These are phyloP conservation scores for cattle (Bos taurus) DNA, from an alignment of 2,113 vertebrate genomes.

Conservation along the genomic window DNA sequence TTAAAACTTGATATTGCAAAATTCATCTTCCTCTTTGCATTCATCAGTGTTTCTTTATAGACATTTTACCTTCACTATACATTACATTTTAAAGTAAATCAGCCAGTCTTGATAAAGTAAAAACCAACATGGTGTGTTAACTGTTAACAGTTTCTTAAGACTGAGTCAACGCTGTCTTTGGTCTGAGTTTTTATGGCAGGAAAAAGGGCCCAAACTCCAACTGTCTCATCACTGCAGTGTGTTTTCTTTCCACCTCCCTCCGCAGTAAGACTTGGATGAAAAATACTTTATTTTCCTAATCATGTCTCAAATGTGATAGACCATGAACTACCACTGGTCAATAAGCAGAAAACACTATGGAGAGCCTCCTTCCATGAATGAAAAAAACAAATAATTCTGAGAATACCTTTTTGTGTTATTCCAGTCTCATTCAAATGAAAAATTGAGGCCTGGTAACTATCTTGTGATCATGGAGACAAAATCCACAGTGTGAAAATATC, in stretches of 20 bases:
- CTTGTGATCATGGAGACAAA: background rate
- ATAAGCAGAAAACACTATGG: background rate
- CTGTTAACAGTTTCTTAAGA: background rate
- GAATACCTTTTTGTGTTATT: background rate
- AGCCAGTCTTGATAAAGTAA: background rate
- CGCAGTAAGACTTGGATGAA: background rate
- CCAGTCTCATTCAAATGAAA: background rate
- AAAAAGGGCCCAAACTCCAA: background rate
- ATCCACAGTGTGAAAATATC: background rate
- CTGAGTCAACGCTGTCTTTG: background rate
- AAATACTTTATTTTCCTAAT: background rate
- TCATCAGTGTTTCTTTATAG: background rate
- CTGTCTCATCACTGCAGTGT: accelerated
- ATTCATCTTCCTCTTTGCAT: background rate
- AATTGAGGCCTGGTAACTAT: background rate
- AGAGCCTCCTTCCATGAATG: background rate
- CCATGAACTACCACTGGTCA: background rate
- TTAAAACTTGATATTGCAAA: background rate
- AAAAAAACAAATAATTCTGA: background rate
- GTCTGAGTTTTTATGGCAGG: background rate
- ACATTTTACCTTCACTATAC: background rate
- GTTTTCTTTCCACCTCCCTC: background rate
- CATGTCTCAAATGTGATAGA: background rate
- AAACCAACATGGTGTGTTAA: background rate
- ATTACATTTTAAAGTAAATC: background rate